Conservation (phyloP, 2,888 invertebrate species). For the Gymnosoma rotundatum region DNA sequence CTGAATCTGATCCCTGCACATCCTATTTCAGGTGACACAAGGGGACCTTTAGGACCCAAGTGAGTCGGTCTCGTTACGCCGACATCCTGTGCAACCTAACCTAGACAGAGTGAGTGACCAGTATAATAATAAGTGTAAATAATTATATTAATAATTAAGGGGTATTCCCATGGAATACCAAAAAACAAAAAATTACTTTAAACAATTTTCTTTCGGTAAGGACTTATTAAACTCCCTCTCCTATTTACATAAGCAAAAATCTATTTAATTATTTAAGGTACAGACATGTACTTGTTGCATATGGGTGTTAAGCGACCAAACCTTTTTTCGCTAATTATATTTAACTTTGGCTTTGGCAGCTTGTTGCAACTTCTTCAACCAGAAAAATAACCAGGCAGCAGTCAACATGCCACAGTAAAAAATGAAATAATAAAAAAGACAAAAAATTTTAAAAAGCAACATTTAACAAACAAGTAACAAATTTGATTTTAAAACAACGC, state of each 20-base stretch:
- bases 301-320: conserved; percentile 67
- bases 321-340: conserved; percentile 68
- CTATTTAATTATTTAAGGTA: conserved; percentile 49
- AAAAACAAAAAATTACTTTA: too few species aligned
- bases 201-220: too few species aligned
- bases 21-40: too few species aligned
- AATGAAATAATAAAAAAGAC: background rate
- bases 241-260: background rate
- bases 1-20: too few species aligned
- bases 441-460: conserved; percentile 1
- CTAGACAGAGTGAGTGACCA: too few species aligned
- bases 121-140: too few species aligned
- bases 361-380: conserved; percentile 34
- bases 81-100: too few species aligned
- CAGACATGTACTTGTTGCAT: conserved; percentile 47
- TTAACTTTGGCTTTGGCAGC: conserved; percentile 60
- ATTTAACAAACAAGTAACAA: conserved; percentile 56
- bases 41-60: too few species aligned
- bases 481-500: conserved; percentile 55
- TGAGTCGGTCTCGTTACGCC: too few species aligned
- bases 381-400: conserved; percentile 7
- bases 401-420: conserved; percentile 45
- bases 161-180: too few species aligned
- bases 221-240: too few species aligned
- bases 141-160: too few species aligned